These are phyloP conservation scores for Strix uralensis DNA, from an alignment of 2,113 vertebrate species.

Conservation along the genomic window DNA sequence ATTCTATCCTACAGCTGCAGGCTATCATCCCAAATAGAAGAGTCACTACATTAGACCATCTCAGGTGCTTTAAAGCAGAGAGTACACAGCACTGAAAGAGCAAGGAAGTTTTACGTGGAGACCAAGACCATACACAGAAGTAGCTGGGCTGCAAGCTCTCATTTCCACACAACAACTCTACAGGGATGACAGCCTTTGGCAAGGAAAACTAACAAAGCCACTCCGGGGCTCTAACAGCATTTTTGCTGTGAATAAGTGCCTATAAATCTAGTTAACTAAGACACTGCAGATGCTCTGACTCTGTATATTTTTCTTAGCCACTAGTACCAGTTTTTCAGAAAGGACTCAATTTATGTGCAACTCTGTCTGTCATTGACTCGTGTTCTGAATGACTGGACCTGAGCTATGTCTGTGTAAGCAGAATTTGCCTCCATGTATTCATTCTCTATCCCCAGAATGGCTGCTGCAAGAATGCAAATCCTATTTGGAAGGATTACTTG, in stretches of 20 bases:
- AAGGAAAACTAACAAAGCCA: conserved; percentile 19
- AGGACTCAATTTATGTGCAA: not conserved
- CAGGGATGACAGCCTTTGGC: not conserved
- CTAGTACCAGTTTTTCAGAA: not conserved
- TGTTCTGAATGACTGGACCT: conserved; percentile 23
- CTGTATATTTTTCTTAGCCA: not conserved
- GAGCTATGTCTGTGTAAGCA: conserved; percentile 44
- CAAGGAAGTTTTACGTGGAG: not conserved
- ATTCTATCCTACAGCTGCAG: not conserved
- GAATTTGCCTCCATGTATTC: not conserved
- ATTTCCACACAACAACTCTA: not conserved
- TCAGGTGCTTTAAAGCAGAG: not conserved
- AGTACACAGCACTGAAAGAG: not conserved
- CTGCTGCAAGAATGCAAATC: conserved; percentile 29
- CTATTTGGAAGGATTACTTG: conserved; percentile 29
- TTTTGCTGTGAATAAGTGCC: not conserved
- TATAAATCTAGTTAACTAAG: conserved; percentile 31
- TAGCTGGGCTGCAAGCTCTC: not conserved
- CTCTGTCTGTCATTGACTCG: not conserved
- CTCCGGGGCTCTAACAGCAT: not conserved
- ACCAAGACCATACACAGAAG: accelerated
- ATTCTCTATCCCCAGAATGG: not conserved
- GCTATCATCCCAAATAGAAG: not conserved
- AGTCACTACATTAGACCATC: not conserved
- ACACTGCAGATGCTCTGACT: not conserved